Evolutionary conservation across 2,113 vertebrate species (phyloP).

Genomic region (Tinamus guttatus): DNA sequence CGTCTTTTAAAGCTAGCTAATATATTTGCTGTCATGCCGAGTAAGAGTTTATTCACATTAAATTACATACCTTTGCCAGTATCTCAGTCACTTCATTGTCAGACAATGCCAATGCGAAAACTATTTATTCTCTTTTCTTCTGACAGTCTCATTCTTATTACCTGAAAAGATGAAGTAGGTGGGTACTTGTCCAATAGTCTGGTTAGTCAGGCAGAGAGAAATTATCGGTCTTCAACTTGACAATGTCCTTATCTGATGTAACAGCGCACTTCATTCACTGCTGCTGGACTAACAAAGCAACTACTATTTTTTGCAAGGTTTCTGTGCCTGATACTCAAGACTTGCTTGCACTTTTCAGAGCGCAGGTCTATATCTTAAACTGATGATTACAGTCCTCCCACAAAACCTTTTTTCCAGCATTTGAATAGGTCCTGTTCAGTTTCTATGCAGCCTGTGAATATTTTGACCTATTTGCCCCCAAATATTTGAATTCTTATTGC

Average conservation of each 20-base stretch:
- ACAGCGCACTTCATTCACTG: background rate
- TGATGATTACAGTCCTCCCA: accelerated
- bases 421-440: background rate
- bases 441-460: background rate
- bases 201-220: background rate
- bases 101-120: constrained; percentile 13
- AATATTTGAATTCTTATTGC: background rate
- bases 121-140: constrained; percentile 12
- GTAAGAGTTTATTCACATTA: constrained; percentile 18
- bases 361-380: background rate
- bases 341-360: background rate
- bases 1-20: constrained; percentile 15
- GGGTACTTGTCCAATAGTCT: background rate
- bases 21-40: background rate
- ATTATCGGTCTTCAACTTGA: background rate
- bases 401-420: background rate
- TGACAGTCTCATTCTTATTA: constrained; percentile 12
- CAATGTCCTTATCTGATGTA: background rate
- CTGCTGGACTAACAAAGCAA: background rate
- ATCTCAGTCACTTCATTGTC: background rate
- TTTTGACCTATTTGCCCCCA: background rate
- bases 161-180: constrained; percentile 15
- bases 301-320: background rate
- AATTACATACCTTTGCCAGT: constrained; percentile 9
- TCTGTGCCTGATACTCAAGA: background rate